Base-by-base conservation (phyloP, 2,113 vertebrate genomes). In the human (Homo sapiens) region DNA sequence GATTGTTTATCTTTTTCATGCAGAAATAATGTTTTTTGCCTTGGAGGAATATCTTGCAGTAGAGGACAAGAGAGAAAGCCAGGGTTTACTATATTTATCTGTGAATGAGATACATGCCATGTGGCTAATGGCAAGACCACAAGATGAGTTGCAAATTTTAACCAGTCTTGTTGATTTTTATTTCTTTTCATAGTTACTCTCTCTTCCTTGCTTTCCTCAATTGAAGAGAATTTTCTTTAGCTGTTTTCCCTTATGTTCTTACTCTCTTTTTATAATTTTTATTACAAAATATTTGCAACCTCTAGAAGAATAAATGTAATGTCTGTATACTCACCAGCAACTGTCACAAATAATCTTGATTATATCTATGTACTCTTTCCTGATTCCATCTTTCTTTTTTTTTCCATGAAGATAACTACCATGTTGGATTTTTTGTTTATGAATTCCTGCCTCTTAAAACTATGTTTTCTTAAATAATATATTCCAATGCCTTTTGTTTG, bases 1-100 rank as follows among this genome's bases (percentile, higher is more conserved):
- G 48, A 83, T 94, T 94, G 76, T 79, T 93, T 93, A 35, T 92
- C 50, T 90, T 96, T 91, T 89, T 55, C 35, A 89, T 97, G 45
- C 20, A 90, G 75, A 96, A 94, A n/a, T 94, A 45, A 30, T 72
- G 14, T 94, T 96, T 96, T 43, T 95, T 96, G 66, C 73, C 64
- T 80, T 89, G 61, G 66, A 94, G 90, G 59, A 95, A 90, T 94
- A 68, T 38, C 66, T 96, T 96, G 25, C 6, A 92, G 25, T 75
- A 86, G 23, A 97, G 38, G 68, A 93, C 79, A 64, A 84, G 43
- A 78, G 57, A 91, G 76, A 87, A 82, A 78, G 38, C 27, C 81
- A 96, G 94, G 48, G 70, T 57, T 85, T 72, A 78, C 48, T 87
- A 0, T 84, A 10, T 96, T 93, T 89, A 72, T 78, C 32, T 78